Conservation (phyloP, 2,797 vertebrate species). For the Sebastes cheni region DNA sequence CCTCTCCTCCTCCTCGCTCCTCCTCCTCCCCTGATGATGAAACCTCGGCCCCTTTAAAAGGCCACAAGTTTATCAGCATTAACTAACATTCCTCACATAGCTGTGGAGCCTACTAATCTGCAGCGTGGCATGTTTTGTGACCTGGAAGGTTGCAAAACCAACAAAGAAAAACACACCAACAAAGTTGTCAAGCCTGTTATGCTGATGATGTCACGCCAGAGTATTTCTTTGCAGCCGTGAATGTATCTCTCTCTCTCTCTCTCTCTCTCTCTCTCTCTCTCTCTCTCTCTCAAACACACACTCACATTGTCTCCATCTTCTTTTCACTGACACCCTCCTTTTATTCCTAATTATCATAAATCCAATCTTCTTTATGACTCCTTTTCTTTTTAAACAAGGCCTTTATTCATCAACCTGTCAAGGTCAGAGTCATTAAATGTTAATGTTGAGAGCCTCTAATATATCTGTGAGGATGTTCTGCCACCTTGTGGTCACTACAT, state of each 20-base stretch:
- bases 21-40: constrained; percentile 29
- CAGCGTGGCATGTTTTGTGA: constrained; percentile 27
- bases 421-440: constrained; percentile 20
- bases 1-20: background rate
- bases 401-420: constrained; percentile 26
- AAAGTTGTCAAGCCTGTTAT: constrained; percentile 67
- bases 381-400: background rate
- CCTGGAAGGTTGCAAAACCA: constrained; percentile 48
- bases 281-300: background rate
- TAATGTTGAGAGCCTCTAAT: background rate
- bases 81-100: constrained; percentile 76
- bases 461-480: constrained; percentile 23
- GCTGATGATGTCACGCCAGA: background rate
- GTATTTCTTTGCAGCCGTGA: background rate
- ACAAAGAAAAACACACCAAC: background rate
- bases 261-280: background rate
- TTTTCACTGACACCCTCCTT: background rate
- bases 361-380: constrained; percentile 1
- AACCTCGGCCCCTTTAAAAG: constrained; percentile 48
- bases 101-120: constrained; percentile 37
- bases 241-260: background rate
- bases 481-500: constrained; percentile 42
- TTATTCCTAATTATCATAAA: constrained; percentile 22
- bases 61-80: constrained; percentile 76
- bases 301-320: background rate